Evolutionary conservation across 2,888 invertebrate species (phyloP), one percentile per base, ranked within the genome.

Genomic region (Aporophyla lueneburgensis): DNA sequence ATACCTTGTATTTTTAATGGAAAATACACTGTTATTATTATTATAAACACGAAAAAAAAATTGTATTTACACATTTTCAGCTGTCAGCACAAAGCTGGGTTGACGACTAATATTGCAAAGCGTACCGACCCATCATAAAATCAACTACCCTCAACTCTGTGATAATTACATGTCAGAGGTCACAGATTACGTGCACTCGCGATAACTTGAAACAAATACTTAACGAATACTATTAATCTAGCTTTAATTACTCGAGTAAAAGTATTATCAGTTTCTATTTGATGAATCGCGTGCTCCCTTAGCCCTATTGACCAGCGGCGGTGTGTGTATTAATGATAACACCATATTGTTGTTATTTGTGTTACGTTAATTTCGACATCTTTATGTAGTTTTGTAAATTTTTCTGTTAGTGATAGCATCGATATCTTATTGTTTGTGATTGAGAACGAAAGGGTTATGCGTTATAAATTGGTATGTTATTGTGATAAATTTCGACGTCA

Each of bases 131-230:
- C 19, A 66, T 54, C 67, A 58, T 71, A 59, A 71, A 66, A 65
- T 71, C 16, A 85, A 89, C 90, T 92, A 93, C 92, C 93, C 92
- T 89, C 91, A 73, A 66, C 71, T 63, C 46, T 43, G 74, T 80
- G 86, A 86, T 86, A 90, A 88, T 83, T 81, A n/a, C 21, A 83
- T 78, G 78, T 86, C 83, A 86, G 61, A 83, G 83, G 86, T 85
- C 83, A 40, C 33, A 24, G 54, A 71, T 70, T 54, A 82, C 62
- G 54, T 63, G 46, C 78, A 56, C 51, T 21, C 9, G 4, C n/a
- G 83, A 86, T 84, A 84, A 83, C 69, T 85, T 16, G 46, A 72
- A 56, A 63, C 49, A 81, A 83, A 76, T 71, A 79, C 9, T 33
- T 83, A 85, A 65, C 72, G 54, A 71, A 65, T 46, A 62, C 21